phyloP scores from a whole-genome alignment of 2,797 vertebrate genomes.

The Valencia hispanica region DNA sequence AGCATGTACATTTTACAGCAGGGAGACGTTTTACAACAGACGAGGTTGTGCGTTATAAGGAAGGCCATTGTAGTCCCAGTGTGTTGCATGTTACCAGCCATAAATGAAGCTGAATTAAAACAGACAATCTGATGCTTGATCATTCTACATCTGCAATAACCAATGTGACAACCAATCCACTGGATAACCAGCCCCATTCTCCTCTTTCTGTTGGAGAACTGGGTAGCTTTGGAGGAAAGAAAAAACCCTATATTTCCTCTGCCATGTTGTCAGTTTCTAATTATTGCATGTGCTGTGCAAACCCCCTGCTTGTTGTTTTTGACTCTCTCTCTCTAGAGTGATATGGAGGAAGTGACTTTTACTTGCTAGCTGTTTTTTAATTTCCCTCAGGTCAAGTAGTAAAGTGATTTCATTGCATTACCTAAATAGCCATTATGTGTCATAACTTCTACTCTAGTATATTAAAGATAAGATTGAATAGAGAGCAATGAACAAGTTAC shows the following conservation, averaged over 20 bases:
- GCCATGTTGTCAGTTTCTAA: slow-evolving; percentile 49
- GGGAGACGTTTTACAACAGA: too few species aligned
- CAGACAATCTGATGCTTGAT: too few species aligned
- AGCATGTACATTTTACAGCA: too few species aligned
- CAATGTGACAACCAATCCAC: too few species aligned
- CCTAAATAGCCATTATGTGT: slow-evolving; percentile 35
- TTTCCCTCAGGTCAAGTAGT: slow-evolving; percentile 53
- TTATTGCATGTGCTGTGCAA: slow-evolving; percentile 35
- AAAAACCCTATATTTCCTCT: slow-evolving; percentile 12
- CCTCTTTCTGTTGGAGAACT: not conserved
- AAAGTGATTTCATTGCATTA: slow-evolving; percentile 26
- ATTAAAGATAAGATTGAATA: slow-evolving; percentile 11
- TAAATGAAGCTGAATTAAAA: too few species aligned
- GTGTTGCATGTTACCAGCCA: too few species aligned
- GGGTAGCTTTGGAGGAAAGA: not conserved
- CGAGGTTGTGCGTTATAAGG: too few species aligned
- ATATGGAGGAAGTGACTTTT: slow-evolving; percentile 35
- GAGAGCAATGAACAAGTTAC: slow-evolving; percentile 14
- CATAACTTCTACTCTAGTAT: slow-evolving; percentile 21
- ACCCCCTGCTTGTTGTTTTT: slow-evolving; percentile 42
- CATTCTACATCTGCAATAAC: too few species aligned
- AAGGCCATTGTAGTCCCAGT: too few species aligned
- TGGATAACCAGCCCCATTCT: too few species aligned
- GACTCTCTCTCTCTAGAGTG: slow-evolving; percentile 36
- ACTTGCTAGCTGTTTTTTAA: slow-evolving; percentile 41